Conservation (phyloP, 2,888 invertebrate species). For the Hemithea aestivaria region DNA sequence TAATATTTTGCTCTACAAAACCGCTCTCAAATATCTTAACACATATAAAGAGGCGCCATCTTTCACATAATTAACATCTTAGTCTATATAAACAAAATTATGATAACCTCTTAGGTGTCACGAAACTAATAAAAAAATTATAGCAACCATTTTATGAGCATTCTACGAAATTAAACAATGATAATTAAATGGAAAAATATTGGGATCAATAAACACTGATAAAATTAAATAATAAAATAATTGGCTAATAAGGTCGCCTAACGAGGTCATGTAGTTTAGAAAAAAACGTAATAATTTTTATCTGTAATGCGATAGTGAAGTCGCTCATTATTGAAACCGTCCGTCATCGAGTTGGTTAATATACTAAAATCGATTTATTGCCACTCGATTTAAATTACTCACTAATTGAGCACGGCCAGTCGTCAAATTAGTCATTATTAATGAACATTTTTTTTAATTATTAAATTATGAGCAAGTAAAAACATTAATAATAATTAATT, state of each 20-base stretch:
- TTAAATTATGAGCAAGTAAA: no score
- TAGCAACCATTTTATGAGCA: slow-evolving; percentile 39
- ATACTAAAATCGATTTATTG: slow-evolving; percentile 24
- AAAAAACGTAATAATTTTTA: slow-evolving; percentile 19
- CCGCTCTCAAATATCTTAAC: no score
- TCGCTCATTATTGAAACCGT: slow-evolving; percentile 35
- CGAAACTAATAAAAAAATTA: slow-evolving; percentile 46
- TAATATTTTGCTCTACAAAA: no score
- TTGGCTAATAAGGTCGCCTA: slow-evolving; percentile 22
- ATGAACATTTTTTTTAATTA: no score
- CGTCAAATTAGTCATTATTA: slow-evolving; percentile 1
- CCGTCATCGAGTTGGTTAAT: slow-evolving; percentile 40
- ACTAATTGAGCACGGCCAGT: slow-evolving; percentile 7
- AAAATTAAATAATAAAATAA: slow-evolving; percentile 14
- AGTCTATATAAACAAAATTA: slow-evolving; percentile 34
- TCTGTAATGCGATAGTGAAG: slow-evolving; percentile 26
- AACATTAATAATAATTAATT: no score
- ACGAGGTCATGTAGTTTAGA: slow-evolving; percentile 32
- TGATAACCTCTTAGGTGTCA: slow-evolving; percentile 47
- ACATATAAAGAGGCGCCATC: no score
- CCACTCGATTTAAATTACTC: slow-evolving; percentile 21
- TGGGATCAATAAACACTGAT: slow-evolving; percentile 13
- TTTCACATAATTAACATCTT: no score
- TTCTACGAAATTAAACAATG: slow-evolving; percentile 24
- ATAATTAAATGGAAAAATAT: slow-evolving; percentile 26